Base-by-base conservation (phyloP, 2,888 invertebrate genomes). In the Stramonita haemastoma region DNA sequence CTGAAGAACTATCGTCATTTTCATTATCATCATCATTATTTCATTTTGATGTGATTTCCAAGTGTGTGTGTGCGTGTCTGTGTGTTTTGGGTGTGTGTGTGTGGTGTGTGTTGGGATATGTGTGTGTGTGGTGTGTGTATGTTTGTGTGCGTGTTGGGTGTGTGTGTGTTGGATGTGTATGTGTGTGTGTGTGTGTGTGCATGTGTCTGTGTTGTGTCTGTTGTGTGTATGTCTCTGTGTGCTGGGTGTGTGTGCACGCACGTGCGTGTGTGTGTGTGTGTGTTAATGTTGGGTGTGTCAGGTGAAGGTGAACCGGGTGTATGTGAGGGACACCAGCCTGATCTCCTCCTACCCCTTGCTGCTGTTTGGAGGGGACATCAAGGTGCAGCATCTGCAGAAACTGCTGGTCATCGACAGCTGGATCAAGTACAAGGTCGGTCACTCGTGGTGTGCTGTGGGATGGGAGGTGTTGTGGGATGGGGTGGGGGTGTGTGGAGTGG, bases 271-370 rank as follows among this genome's bases (percentile, higher is more conserved):
- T 46, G 46, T 46, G 46, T 46, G 77, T 79, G 77, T 77, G 22
- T 77, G 29, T 11, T 6, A 26, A 22, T 22, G 13, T 70, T 11
- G 11, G 11, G 70, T 19, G 70, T 34, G 0, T 15, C 91, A 94
- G 94, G 93, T 94, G 32, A 93, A 93, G 57, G 91, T 92, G 32
- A 91, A 93, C 0, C 96, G 96, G 17, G 96, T 98, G 89, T 97
- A 97, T 95, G 95, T 99, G 0, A 97, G 98, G 90, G 99, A 99
- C 95, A 97, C 97, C 0, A 98, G 98, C 0, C 97, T 98, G 95
- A 97, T 98, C 1, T 97, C 97, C 93, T 97, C 98, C 0, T 97
- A 98, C 94, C 97, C 98, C 0, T 95, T 99, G 90, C 96, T 99
- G 70, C 98, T 99, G 95, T 98, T 99, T 95, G 98, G 98, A 0